Conservation (phyloP, 2,113 vertebrate species). For the Corynorhinus townsendii region DNA sequence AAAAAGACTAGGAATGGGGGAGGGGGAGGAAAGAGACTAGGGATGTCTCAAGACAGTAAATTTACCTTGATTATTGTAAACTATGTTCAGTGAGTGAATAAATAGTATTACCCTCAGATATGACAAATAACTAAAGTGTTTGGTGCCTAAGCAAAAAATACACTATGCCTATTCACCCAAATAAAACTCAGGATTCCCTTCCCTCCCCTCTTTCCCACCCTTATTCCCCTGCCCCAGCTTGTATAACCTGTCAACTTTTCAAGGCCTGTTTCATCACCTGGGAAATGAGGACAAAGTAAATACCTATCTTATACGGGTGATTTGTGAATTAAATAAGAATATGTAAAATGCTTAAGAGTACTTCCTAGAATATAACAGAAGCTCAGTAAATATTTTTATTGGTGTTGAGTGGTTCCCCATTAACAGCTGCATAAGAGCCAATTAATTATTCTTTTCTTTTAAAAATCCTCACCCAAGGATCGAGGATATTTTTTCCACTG, state of each 20-base stretch:
- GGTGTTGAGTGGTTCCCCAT: background rate
- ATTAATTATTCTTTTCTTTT: background rate
- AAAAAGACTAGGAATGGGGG: background rate
- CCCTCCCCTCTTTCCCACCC: background rate
- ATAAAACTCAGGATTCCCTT: slow-evolving; percentile 22
- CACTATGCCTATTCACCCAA: background rate
- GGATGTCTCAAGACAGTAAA: background rate
- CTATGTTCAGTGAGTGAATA: background rate
- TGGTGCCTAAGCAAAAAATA: slow-evolving; percentile 10
- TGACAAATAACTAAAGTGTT: background rate
- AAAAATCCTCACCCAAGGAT: too few species aligned
- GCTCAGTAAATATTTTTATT: slow-evolving; percentile 45
- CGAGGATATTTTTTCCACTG: too few species aligned
- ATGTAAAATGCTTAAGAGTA: slow-evolving; percentile 6
- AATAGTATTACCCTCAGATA: background rate
- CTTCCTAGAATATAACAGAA: background rate
- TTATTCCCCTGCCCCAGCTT: background rate
- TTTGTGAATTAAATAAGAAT: slow-evolving; percentile 25
- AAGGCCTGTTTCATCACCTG: slow-evolving; percentile 17
- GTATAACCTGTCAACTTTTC: background rate
- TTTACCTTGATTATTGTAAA: slow-evolving; percentile 22
- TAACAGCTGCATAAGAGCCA: background rate
- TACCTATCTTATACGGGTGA: background rate
- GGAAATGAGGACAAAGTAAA: slow-evolving; percentile 28
- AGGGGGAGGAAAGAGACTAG: background rate